phyloP scores from a whole-genome alignment of 2,797 vertebrate species.

The Spinus olivaceus region DNA sequence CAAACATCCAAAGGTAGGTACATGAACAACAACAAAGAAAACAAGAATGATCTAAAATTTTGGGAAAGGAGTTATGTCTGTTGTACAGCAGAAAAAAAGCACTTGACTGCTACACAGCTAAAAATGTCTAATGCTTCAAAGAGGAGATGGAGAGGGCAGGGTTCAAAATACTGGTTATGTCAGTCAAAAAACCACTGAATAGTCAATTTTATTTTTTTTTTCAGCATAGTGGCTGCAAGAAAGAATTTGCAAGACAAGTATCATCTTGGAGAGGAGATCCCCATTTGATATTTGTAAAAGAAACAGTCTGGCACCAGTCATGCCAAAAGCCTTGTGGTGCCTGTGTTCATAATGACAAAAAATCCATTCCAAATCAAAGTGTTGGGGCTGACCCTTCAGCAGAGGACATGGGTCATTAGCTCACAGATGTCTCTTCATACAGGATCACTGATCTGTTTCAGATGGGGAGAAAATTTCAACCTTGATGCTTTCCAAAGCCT shows the following conservation, averaged over 20 bases:
- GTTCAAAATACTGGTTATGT: slow-evolving; percentile 71
- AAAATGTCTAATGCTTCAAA: slow-evolving; percentile 68
- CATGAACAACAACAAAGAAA: slow-evolving; percentile 67
- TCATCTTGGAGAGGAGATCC: background rate
- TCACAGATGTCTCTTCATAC: background rate
- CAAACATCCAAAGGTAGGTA: slow-evolving; percentile 60
- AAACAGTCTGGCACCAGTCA: slow-evolving; percentile 13
- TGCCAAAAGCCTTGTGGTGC: background rate
- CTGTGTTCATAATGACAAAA: background rate
- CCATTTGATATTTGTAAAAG: slow-evolving; percentile 12
- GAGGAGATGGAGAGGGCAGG: slow-evolving; percentile 69
- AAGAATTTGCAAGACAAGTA: background rate
- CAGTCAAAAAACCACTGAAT: slow-evolving; percentile 1
- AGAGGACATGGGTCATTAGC: slow-evolving; percentile 23
- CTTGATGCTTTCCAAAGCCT: background rate
- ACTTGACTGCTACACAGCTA: slow-evolving; percentile 74
- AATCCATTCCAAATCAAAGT: background rate
- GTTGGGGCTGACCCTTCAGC: slow-evolving; percentile 2
- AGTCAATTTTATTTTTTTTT: background rate
- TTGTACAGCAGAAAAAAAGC: slow-evolving; percentile 70
- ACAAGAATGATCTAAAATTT: slow-evolving; percentile 65
- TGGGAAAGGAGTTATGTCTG: slow-evolving; percentile 65
- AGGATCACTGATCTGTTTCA: slow-evolving; percentile 33
- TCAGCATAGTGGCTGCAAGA: background rate
- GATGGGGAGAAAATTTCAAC: slow-evolving; percentile 24